Evolutionary conservation across 2,888 invertebrate genomes (phyloP), one percentile per base, ranked within the genome.

Genomic region (Mimachlamys varia): DNA sequence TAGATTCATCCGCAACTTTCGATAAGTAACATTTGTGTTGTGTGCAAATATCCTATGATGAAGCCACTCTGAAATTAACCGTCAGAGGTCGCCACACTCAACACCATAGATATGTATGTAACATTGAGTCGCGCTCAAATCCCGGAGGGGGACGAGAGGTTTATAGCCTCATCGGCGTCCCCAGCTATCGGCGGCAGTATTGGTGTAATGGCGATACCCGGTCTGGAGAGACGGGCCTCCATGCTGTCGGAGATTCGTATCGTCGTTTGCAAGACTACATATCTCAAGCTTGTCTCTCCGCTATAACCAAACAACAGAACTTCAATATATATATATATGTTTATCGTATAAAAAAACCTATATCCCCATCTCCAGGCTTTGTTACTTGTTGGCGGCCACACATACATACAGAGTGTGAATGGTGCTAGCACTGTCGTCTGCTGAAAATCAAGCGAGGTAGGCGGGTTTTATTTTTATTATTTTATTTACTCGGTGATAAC

Each of bases 1-100:
- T 76, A 76, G 33, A 76, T 76, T 76, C 33, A 27, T 22, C 76
- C 27, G 33, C 27, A 76, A 33, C 33, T 76, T 76, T 76, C 76
- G 76, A 76, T 76, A 33, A 76, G 76, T 13, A 76, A 76, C 76
- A 76, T 76, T 76, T 76, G 76, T 76, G 76, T 76, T 76, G 76
- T 76, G 76, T 76, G 76, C 76, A 76, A 76, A 76, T 76, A 76
- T 76, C 76, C 76, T 33, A 33, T 76, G 76, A 76, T 76, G 76
- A 76, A 76, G 76, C 33, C 33, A 33, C 76, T 76, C 76, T 33
- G 76, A 76, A 76, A 33, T 76, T 76, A 76, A 27, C 15, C 27
- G 76, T 33, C 76, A 76, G 33, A 76, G 76, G 76, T 76, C 76
- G 76, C 76, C 4, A 27, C 76, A 33, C 76, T 76, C 27, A 33